Percentiles rank a stretch among this genome's conserved stretches.
These are phyloP conservation scores for Oligia strigilis DNA, from an alignment of 2,888 invertebrate species.

Conservation along the genomic window DNA sequence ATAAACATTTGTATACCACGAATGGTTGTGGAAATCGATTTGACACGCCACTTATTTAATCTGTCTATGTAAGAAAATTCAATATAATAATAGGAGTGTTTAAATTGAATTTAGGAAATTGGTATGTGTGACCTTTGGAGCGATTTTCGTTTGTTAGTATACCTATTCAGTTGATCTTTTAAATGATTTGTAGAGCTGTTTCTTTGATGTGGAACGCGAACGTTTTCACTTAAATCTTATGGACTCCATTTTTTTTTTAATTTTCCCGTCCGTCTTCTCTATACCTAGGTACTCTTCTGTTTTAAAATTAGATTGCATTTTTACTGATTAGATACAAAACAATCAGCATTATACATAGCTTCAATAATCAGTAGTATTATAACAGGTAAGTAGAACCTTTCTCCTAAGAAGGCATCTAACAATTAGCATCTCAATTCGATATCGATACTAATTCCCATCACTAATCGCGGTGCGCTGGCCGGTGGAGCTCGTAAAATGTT, in stretches of 20 bases:
- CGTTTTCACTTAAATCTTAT: background rate
- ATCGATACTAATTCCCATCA: slow-evolving; percentile 69
- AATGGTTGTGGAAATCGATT: slow-evolving; percentile 64
- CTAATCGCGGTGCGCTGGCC: slow-evolving; percentile 70
- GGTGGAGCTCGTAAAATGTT: slow-evolving; percentile 85
- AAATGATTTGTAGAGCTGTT: slow-evolving; percentile 24
- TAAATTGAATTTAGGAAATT: slow-evolving; percentile 64
- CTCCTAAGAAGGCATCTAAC: background rate
- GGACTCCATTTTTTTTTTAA: background rate
- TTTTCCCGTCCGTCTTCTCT: background rate
- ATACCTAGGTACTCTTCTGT: background rate
- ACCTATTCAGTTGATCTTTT: slow-evolving; percentile 29
- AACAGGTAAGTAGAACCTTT: background rate
- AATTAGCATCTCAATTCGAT: slow-evolving; percentile 14
- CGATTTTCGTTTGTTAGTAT: slow-evolving; percentile 48
- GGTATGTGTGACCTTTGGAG: slow-evolving; percentile 52
- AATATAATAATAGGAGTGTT: slow-evolving; percentile 51
- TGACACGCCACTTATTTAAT: slow-evolving; percentile 64
- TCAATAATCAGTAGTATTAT: background rate
- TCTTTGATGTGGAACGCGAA: slow-evolving; percentile 10
- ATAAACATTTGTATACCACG: slow-evolving; percentile 60
- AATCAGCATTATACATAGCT: background rate
- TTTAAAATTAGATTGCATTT: background rate
- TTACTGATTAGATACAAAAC: background rate
- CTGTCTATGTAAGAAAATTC: slow-evolving; percentile 47